Evolutionary conservation across 2,797 vertebrate genomes (phyloP).

Genomic region (Sebastes reedi): DNA sequence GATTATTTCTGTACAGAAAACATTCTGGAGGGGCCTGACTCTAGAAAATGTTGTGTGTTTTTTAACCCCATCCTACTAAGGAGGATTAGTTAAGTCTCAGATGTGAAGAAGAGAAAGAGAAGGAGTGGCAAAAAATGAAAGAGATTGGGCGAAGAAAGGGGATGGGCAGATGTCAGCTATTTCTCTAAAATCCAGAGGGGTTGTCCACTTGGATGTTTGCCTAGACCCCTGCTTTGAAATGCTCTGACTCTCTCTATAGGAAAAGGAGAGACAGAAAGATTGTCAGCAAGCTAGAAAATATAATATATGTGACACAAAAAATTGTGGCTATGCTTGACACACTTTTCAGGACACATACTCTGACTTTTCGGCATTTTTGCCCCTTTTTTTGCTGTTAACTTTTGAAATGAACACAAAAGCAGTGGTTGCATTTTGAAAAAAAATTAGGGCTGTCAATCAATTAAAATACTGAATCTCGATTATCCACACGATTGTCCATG

Average conservation of each 20-base stretch:
- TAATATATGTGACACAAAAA: constrained; percentile 30
- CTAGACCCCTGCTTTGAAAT: constrained; percentile 69
- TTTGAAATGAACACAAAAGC: not conserved
- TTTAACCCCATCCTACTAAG: constrained; percentile 33
- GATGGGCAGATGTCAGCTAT: constrained; percentile 76
- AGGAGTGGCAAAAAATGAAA: constrained; percentile 49
- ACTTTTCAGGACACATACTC: constrained; percentile 20
- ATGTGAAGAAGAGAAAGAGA: constrained; percentile 31
- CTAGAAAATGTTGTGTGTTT: constrained; percentile 29
- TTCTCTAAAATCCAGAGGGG: constrained; percentile 73
- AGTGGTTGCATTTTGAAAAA: not conserved
- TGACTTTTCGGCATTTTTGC: not conserved
- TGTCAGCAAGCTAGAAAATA: constrained; percentile 5
- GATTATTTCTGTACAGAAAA: constrained; percentile 25
- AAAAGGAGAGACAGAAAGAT: constrained; percentile 21
- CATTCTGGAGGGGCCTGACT: not conserved
- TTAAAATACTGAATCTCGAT: too few species aligned
- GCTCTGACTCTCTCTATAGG: constrained; percentile 36
- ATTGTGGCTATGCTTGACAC: constrained; percentile 25
- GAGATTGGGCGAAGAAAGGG: constrained; percentile 44
- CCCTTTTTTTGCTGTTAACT: not conserved
- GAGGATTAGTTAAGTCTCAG: constrained; percentile 52
- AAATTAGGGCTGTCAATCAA: not conserved
- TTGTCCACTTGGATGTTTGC: constrained; percentile 69
- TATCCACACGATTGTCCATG: too few species aligned